Conservation (phyloP, 2,797 vertebrate species). For the Pseudomugil gertrudae region DNA sequence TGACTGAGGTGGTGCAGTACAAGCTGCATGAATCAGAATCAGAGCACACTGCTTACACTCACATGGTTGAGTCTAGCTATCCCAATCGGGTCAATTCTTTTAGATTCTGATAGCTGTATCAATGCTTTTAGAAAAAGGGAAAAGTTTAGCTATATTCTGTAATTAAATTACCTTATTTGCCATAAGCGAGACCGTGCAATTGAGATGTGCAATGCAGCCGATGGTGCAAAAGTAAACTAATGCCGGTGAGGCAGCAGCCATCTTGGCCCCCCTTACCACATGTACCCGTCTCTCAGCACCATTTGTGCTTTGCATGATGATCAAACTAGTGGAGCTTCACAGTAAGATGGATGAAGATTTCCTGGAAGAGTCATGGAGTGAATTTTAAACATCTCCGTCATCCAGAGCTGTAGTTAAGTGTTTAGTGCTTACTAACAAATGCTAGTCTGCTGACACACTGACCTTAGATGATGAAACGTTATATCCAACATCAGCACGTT, state of each 20-base stretch:
- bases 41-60: no score
- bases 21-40: no score
- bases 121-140: no score
- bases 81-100: no score
- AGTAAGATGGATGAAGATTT: not conserved
- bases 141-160: no score
- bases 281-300: not conserved
- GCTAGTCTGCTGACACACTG: slow-evolving; percentile 4
- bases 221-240: not conserved
- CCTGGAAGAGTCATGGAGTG: not conserved
- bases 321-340: not conserved
- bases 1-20: no score
- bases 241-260: not conserved
- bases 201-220: not conserved
- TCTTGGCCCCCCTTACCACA: not conserved
- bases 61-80: no score
- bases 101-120: no score
- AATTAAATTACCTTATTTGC: no score
- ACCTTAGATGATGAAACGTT: slow-evolving; percentile 15
- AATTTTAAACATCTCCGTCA: slow-evolving; percentile 2
- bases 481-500: slow-evolving; percentile 11
- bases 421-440: not conserved
- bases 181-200: not conserved
- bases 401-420: not conserved
- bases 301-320: not conserved